Base-by-base conservation (phyloP, 2,888 invertebrate species). In the Mimachlamys varia region DNA sequence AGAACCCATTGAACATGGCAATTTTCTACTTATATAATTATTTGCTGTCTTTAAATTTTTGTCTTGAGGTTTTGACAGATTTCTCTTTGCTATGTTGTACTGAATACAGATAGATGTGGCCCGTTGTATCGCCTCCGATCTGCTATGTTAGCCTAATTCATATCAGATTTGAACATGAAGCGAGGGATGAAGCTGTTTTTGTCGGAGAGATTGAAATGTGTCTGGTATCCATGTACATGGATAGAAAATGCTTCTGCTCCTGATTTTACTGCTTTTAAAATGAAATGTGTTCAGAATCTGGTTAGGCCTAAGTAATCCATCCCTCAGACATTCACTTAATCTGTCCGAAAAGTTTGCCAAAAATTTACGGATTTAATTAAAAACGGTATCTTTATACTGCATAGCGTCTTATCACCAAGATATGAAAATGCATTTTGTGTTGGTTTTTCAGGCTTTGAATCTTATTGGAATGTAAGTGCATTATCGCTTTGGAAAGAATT, bases 391-490 rank as follows among this genome's bases (percentile, higher is more conserved):
- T 76, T 33, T 33, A 76, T 33, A 76, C 33, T 76, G 76, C 76
- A 76, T 76, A 76, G 76, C 0, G 27, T 33, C 76, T 76, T 76
- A 76, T 76, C 76, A 76, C 22, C 12, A 27, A 76, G 76, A 76
- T 76, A 76, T 33, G 33, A 76, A 76, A 27, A 76, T 76, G 76
- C 76, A 76, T 76, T 33, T 76, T 76, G 10, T 33, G 27, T 33
- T 33, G 33, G 76, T 76, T 76, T 76, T 76, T 76, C 53, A 76
- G 33, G 76, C 76, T 76, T 62, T 62, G 62, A 62, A 62, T 62
- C 62, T 62, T 76, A 76, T 33, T 7, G 76, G 76, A 76, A 76
- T 76, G 76, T 33, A 33, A 76, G 15, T 76, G 27, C 33, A 76
- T 76, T 76, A 76, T 76, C 27, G 27, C 10, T 76, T 76, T 76